A percentile compares a stretch with the other conserved stretches of the same genome.
These are phyloP conservation scores for Mylabris phalerata DNA, from an alignment of 1,140 invertebrate genomes.

Conservation along the genomic window DNA sequence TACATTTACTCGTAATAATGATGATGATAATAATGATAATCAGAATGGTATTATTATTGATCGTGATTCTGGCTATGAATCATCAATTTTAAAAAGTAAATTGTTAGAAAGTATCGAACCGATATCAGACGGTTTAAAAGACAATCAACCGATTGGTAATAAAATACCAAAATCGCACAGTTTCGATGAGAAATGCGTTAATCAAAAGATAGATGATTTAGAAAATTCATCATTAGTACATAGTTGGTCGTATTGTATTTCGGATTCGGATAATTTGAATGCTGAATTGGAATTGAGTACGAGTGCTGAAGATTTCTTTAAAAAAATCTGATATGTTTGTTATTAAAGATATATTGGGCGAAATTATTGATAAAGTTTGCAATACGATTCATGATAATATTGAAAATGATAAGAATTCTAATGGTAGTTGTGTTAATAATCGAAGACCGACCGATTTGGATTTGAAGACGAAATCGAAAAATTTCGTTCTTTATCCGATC, in stretches of 20 bases:
- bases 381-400: slow-evolving; percentile 12
- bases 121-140: slow-evolving; percentile 35
- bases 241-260: slow-evolving; percentile 39
- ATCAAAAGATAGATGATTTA: slow-evolving; percentile 14
- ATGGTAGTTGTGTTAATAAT: too few species aligned
- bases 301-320: slow-evolving; percentile 40
- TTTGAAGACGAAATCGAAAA: slow-evolving; percentile 35
- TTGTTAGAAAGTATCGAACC: slow-evolving; percentile 34
- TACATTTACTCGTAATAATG: too few species aligned
- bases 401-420: neutral
- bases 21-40: neutral
- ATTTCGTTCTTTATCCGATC: slow-evolving; percentile 60
- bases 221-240: slow-evolving; percentile 35
- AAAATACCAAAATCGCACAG: slow-evolving; percentile 41
- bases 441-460: slow-evolving; percentile 27
- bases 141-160: slow-evolving; percentile 27
- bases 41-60: slow-evolving; percentile 8
- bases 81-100: slow-evolving; percentile 19
- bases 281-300: slow-evolving; percentile 36
- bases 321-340: slow-evolving; percentile 27
- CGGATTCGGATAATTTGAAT: slow-evolving; percentile 35
- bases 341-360: slow-evolving; percentile 32
- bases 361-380: slow-evolving; percentile 37
- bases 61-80: slow-evolving; percentile 32
- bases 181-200: slow-evolving; percentile 39